Conservation (phyloP, 2,888 invertebrate species). For the Sclerodermus sp. region DNA sequence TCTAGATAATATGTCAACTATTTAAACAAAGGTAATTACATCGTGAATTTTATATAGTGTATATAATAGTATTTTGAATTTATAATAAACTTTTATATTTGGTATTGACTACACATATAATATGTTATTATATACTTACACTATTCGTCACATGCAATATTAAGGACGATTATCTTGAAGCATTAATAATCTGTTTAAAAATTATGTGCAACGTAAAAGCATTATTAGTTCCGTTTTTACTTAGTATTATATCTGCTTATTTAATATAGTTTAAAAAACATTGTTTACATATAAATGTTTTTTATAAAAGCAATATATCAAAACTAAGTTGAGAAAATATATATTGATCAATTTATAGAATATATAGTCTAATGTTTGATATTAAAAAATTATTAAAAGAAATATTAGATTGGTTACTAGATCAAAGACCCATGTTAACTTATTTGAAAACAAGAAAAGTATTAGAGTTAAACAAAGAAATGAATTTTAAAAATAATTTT, state of each 20-base stretch:
- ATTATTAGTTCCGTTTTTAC: too few relatives aligned
- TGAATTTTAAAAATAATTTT: neutral
- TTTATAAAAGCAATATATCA: too few relatives aligned
- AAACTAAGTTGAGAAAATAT: neutral
- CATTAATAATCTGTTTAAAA: constrained; percentile 8
- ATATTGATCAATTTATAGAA: neutral
- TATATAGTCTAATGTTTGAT: neutral
- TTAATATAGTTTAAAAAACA: constrained; percentile 12
- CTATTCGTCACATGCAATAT: constrained; percentile 14
- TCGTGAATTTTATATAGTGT: too few relatives aligned
- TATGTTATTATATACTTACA: constrained; percentile 23
- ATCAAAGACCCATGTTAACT: neutral
- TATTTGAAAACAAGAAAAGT: neutral
- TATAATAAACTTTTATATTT: too few relatives aligned
- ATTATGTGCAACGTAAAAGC: too few relatives aligned
- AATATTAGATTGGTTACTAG: neutral
- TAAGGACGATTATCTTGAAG: constrained; percentile 20
- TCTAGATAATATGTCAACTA: too few relatives aligned
- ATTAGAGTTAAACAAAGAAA: neutral
- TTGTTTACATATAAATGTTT: too few relatives aligned
- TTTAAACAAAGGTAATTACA: too few relatives aligned
- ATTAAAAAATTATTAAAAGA: neutral
- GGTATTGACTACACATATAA: constrained; percentile 12
- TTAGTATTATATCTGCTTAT: neutral
- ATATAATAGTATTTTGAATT: too few relatives aligned